phyloP scores from a whole-genome alignment of 2,113 vertebrate species.

The Rhineura floridana region DNA sequence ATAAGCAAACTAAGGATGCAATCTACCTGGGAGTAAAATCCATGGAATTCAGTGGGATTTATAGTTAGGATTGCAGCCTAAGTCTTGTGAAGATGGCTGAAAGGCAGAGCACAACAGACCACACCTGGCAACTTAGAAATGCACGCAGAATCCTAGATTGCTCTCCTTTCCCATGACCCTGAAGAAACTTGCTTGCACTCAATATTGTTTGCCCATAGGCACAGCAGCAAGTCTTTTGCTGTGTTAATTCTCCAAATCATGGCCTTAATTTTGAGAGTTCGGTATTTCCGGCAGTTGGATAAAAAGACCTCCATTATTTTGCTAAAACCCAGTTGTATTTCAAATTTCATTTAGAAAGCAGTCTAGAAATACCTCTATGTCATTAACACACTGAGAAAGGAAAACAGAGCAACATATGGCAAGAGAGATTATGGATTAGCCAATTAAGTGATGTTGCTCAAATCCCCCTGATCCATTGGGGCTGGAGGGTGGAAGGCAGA shows the following conservation, averaged over 20 bases:
- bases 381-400: constrained; percentile 24
- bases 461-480: constrained; percentile 68
- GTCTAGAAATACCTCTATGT: constrained; percentile 22
- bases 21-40: too few relatives aligned
- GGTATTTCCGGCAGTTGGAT: too few relatives aligned
- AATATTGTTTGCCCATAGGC: background rate
- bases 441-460: constrained; percentile 80
- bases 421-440: constrained; percentile 85
- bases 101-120: background rate
- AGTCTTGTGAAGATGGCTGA: background rate
- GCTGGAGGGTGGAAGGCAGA: background rate
- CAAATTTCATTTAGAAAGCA: background rate
- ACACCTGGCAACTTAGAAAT: background rate
- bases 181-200: background rate
- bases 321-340: constrained; percentile 43
- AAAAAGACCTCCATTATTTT: constrained; percentile 16
- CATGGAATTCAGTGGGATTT: too few relatives aligned
- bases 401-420: constrained; percentile 84
- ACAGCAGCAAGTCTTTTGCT: background rate
- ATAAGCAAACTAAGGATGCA: background rate
- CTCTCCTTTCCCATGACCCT: background rate
- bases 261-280: background rate
- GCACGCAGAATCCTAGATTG: background rate
- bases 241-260: background rate
- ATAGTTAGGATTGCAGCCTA: too few relatives aligned